Conservation (phyloP, 1,140 invertebrate species). For the Brachionus rubens region DNA sequence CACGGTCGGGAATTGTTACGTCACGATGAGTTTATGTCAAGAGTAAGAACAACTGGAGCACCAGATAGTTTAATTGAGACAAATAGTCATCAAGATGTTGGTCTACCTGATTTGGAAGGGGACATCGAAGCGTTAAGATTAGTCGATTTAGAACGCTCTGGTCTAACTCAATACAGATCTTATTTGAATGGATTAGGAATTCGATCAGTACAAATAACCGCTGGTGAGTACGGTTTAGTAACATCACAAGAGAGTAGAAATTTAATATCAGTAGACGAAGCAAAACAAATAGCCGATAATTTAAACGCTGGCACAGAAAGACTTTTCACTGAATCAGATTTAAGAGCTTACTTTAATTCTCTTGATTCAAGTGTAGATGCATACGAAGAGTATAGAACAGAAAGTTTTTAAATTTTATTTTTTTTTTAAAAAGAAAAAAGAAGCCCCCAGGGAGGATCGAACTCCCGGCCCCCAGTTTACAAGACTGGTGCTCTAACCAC, state of each 20-base stretch:
- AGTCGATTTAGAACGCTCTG: conserved; percentile 15
- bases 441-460: no score
- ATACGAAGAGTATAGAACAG: no score
- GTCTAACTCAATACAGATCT: conserved; percentile 17
- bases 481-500: no score
- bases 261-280: neutral
- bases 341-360: conserved; percentile 34
- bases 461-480: no score
- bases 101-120: conserved; percentile 31
- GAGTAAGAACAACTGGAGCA: neutral
- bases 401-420: no score
- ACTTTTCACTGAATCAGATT: neutral
- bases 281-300: neutral
- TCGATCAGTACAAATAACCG: neutral
- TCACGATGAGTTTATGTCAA: conserved; percentile 16
- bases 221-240: neutral
- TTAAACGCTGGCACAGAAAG: conserved; percentile 2
- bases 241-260: neutral
- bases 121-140: conserved; percentile 24
- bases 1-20: neutral
- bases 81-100: neutral
- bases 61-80: neutral
- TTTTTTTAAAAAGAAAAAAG: no score
- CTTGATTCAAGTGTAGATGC: neutral
- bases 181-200: neutral